These are phyloP conservation scores for Drosophila rhopaloa DNA, from an alignment of 1,140 invertebrate genomes.

Conservation along the genomic window DNA sequence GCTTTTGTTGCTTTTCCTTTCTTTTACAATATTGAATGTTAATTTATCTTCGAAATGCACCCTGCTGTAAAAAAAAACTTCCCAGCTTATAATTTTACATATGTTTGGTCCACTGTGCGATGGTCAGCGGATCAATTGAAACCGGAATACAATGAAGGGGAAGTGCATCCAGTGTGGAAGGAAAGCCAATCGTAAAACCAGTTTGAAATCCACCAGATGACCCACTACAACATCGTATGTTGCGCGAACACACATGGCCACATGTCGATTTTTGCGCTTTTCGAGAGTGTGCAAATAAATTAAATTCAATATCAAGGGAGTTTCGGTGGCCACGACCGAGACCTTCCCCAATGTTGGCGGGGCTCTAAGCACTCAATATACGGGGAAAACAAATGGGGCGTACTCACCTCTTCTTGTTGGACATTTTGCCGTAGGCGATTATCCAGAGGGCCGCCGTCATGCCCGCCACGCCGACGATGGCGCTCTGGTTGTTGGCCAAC, in stretches of 20 bases:
- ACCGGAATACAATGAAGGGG: constrained; percentile 14
- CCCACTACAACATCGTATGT: constrained; percentile 31
- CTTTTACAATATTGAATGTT: too few species aligned
- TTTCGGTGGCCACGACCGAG: constrained; percentile 31
- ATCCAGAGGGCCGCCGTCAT: constrained; percentile 86
- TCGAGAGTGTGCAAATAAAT: constrained; percentile 26
- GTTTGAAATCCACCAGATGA: constrained; percentile 31
- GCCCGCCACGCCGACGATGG: constrained; percentile 86
- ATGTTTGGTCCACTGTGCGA: background rate
- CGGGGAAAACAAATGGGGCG: background rate
- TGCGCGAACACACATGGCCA: constrained; percentile 1
- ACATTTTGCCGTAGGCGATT: constrained; percentile 85
- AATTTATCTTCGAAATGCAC: too few species aligned
- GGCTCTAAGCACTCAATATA: background rate
- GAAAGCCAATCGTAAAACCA: constrained; percentile 20
- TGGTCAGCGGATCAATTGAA: constrained; percentile 4
- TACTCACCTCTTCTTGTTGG: constrained; percentile 82
- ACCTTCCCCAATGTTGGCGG: constrained; percentile 53
- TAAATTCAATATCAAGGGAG: constrained; percentile 61
- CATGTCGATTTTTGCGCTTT: background rate
- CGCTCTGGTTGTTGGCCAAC: constrained; percentile 86
- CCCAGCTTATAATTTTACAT: too few species aligned
- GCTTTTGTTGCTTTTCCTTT: too few species aligned
- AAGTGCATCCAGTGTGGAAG: constrained; percentile 24
- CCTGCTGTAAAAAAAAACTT: too few species aligned